phyloP scores from a whole-genome alignment of 2,113 vertebrate species.

The Chloroceryle aenea region DNA sequence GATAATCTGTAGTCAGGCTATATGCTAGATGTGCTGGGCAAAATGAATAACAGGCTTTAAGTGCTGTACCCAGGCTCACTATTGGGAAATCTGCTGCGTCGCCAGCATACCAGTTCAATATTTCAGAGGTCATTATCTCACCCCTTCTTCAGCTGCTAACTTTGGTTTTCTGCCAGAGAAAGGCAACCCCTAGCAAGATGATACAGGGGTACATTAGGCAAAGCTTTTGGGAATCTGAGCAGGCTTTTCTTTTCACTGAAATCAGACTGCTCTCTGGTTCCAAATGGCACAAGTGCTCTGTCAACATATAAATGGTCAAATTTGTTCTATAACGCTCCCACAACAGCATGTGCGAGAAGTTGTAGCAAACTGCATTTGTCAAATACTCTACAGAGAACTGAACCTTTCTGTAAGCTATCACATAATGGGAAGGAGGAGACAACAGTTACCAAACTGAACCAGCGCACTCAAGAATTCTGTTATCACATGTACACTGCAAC shows the following conservation, averaged over 20 bases:
- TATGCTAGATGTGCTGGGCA: neutral
- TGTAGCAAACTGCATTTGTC: neutral
- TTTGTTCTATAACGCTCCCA: neutral
- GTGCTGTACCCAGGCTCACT: neutral
- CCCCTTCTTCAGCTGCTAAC: slow-evolving; percentile 49
- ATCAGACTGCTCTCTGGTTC: neutral
- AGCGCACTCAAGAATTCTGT: neutral
- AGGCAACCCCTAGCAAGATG: slow-evolving; percentile 29
- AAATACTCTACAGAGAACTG: neutral
- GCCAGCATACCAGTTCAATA: slow-evolving; percentile 63
- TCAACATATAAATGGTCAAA: neutral
- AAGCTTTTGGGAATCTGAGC: slow-evolving; percentile 13
- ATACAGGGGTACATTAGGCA: slow-evolving; percentile 29
- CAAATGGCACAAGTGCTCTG: neutral
- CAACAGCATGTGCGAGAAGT: neutral
- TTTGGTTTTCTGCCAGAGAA: slow-evolving; percentile 48
- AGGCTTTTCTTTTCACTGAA: slow-evolving; percentile 49
- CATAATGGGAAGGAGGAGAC: neutral
- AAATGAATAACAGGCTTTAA: neutral
- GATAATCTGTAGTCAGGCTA: neutral
- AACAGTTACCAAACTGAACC: neutral
- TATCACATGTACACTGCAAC: neutral
- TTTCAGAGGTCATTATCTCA: slow-evolving; percentile 76
- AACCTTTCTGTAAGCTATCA: neutral
- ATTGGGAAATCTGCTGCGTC: slow-evolving; percentile 41